A percentile compares a stretch with the other conserved stretches of the same genome.
phyloP scores from a whole-genome alignment of 2,888 invertebrate genomes.

The Neocrepidodera transversa region DNA sequence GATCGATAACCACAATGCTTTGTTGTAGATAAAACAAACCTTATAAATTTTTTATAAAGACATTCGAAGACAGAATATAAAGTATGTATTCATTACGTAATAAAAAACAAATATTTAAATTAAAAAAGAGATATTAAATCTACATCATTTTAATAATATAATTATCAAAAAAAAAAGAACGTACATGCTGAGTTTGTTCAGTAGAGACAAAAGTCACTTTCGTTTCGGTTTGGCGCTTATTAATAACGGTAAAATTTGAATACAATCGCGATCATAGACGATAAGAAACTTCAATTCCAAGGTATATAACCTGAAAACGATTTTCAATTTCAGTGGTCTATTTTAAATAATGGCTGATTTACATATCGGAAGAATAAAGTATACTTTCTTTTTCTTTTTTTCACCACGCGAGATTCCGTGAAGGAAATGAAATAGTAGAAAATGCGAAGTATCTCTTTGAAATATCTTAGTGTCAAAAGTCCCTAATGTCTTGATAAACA shows the following conservation, averaged over 20 bases:
- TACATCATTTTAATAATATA: too few relatives aligned
- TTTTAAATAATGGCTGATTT: slow-evolving; percentile 17
- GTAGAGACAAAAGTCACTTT: too few relatives aligned
- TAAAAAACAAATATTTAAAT: too few relatives aligned
- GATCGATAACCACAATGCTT: too few relatives aligned
- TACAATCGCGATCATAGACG: not conserved
- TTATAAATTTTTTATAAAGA: too few relatives aligned
- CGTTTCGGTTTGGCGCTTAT: too few relatives aligned
- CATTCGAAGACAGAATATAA: too few relatives aligned
- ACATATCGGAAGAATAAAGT: slow-evolving; percentile 18
- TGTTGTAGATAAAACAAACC: too few relatives aligned
- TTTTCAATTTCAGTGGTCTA: slow-evolving; percentile 12
- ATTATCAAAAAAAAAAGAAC: too few relatives aligned
- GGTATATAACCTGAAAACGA: slow-evolving; percentile 9
- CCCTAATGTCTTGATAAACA: not conserved
- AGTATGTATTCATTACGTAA: too few relatives aligned
- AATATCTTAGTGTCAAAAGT: slow-evolving; percentile 8
- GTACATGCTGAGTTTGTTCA: too few relatives aligned
- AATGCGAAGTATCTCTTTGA: slow-evolving; percentile 5
- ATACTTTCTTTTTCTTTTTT: slow-evolving; percentile 7
- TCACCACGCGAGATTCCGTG: slow-evolving; percentile 13
- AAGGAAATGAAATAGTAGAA: slow-evolving; percentile 5
- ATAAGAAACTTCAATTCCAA: slow-evolving; percentile 9
- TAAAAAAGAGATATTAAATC: too few relatives aligned
- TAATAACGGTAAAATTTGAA: not conserved